Conservation (phyloP, 2,888 invertebrate species). For the Eupelmus urozonus region DNA sequence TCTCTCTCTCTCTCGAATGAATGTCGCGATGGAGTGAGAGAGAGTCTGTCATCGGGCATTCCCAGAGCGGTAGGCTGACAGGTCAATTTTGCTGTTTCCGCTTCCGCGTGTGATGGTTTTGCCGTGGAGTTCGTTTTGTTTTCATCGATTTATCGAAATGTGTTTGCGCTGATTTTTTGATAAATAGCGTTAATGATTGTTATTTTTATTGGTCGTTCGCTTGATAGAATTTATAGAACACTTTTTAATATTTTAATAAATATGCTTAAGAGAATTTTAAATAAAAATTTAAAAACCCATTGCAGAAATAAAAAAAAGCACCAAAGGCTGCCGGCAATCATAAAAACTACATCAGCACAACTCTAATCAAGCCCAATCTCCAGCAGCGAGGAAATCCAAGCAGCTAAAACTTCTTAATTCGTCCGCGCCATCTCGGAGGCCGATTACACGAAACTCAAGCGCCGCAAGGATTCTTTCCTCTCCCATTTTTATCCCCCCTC, state of each 20-base stretch:
- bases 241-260: too few relatives aligned
- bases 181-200: neutral
- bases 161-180: neutral
- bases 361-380: neutral
- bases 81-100: conserved; percentile 45
- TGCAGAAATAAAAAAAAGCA: neutral
- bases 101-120: conserved; percentile 46
- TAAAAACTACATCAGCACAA: conserved; percentile 35
- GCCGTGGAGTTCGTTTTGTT: conserved; percentile 59
- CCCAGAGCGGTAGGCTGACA: conserved; percentile 22
- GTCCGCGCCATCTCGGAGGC: conserved; percentile 16
- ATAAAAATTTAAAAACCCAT: too few relatives aligned
- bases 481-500: conserved; percentile 8
- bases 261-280: too few relatives aligned
- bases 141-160: conserved; percentile 58
- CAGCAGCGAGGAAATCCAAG: neutral
- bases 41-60: conserved; percentile 29
- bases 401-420: conserved; percentile 59
- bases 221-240: too few relatives aligned
- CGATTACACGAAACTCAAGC: conserved; percentile 60
- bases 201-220: too few relatives aligned
- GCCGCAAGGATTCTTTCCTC: conserved; percentile 59
- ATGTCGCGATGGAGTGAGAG: conserved; percentile 8
- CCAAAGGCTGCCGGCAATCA: neutral
- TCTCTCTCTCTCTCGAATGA: neutral